Evolutionary conservation across 2,888 invertebrate species (phyloP), one percentile per base, ranked within the genome.

Genomic region (Erebia ligea): DNA sequence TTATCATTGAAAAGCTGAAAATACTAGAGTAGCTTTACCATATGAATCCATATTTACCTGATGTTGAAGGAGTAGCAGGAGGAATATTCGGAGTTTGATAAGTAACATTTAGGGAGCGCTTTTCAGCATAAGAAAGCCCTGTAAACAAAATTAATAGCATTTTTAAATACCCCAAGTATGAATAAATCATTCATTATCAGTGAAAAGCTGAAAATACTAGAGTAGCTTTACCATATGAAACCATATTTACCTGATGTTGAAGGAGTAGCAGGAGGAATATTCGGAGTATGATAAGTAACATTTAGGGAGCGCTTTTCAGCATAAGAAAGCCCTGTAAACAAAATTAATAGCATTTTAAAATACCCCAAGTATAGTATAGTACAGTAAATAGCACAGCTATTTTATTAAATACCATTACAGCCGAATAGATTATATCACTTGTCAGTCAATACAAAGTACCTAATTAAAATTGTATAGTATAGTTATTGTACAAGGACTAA

Each of bases 221-320:
- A 4, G 9, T n/a, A 15, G n/a, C 8, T 50, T 15, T n/a, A 50
- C 3, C 1, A n/a, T n/a, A n/a, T n/a, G n/a, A n/a, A n/a, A n/a
- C n/a, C n/a, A n/a, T n/a, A n/a, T n/a, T 52, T 19, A 52, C 52
- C 52, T 52, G 52, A 52, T 52, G 52, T 52, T 52, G 52, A 52
- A 52, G 52, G 17, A 1, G 19, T 52, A 52, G 17, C 17, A 52
- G 4, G 52, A 52, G 52, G 17, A 52, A 17, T 52, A 52, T 19
- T 17, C 52, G 17, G 3, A 54, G 19, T 15, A 21, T 19, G 6
- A 19, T 54, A 10, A 19, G 54, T 19, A 17, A 17, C n/a, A 8
- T 54, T 19, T 10, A 10, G 17, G 11, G 54, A 10, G 54, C 21
- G 11, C 9, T 54, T 19, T 19, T 19, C 19, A 54, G 19, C 17